Conservation (phyloP, 1,140 invertebrate genomes). For the Eumaeus atala region DNA sequence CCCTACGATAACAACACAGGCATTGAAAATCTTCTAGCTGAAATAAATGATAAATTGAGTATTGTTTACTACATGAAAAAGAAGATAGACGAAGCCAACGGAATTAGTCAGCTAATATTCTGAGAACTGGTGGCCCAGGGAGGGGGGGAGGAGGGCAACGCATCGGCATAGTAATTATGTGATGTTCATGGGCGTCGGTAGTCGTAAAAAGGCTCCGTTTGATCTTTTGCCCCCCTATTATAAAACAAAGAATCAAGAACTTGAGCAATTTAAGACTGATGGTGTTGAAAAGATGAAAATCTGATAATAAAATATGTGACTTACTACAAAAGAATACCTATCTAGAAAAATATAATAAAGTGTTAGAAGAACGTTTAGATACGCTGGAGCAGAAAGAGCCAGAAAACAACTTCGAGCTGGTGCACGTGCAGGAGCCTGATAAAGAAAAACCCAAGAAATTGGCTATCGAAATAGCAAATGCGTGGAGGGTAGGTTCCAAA, state of each 20-base stretch:
- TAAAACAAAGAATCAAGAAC: background rate
- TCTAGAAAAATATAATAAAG: conserved; percentile 3
- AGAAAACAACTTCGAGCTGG: background rate
- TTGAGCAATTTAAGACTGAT: background rate
- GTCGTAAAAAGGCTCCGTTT: too few relatives aligned
- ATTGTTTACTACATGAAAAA: background rate
- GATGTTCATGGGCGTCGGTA: too few relatives aligned
- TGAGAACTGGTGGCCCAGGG: too few relatives aligned
- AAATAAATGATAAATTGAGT: background rate
- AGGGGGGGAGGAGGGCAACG: too few relatives aligned
- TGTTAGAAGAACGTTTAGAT: background rate
- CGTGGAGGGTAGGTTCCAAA: too few relatives aligned
- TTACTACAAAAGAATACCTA: conserved; percentile 3
- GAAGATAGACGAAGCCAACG: background rate
- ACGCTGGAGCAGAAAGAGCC: background rate
- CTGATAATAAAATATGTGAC: background rate
- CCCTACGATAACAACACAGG: background rate
- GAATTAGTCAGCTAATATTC: background rate
- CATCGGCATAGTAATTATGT: too few relatives aligned
- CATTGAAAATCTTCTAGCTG: background rate
- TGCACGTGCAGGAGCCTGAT: background rate
- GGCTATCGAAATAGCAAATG: too few relatives aligned
- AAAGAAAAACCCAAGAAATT: background rate
- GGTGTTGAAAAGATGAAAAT: background rate
- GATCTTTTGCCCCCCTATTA: too few relatives aligned